Conservation (phyloP, 2,888 invertebrate species). For the Melanostoma mellinum region DNA sequence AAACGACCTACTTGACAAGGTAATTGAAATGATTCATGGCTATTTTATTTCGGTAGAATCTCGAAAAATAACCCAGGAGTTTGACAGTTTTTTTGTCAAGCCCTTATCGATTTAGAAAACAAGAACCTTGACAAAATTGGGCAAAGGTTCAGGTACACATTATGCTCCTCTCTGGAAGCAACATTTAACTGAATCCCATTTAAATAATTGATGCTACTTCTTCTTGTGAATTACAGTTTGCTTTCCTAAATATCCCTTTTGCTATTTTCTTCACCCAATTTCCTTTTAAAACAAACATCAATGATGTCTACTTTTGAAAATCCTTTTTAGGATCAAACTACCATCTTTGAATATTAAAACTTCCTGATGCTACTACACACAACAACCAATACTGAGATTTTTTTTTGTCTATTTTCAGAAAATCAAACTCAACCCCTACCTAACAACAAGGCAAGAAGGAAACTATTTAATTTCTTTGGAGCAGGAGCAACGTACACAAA, state of each 20-base stretch:
- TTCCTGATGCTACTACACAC: neutral
- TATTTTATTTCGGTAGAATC: too few species aligned
- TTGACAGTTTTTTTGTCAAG: too few species aligned
- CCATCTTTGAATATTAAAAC: constrained; percentile 31
- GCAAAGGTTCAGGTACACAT: too few species aligned
- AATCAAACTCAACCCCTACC: constrained; percentile 2
- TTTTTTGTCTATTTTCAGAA: neutral
- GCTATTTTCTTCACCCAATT: constrained; percentile 18
- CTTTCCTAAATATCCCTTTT: constrained; percentile 7
- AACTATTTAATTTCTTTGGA: neutral
- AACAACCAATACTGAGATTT: neutral
- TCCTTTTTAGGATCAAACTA: constrained; percentile 12
- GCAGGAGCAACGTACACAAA: neutral
- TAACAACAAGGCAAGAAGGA: neutral
- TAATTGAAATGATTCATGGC: too few species aligned
- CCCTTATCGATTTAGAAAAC: too few species aligned
- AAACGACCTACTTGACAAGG: too few species aligned
- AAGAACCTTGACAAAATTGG: too few species aligned
- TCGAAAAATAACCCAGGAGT: too few species aligned
- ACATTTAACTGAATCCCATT: neutral
- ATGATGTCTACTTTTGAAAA: constrained; percentile 1
- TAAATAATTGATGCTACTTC: constrained; percentile 15
- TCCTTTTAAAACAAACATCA: constrained; percentile 14
- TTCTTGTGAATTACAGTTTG: constrained; percentile 5
- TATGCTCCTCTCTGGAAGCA: too few species aligned